Evolutionary conservation across 2,888 invertebrate genomes (phyloP), one percentile per base, ranked within the genome.

Genomic region (Suillia variegata): DNA sequence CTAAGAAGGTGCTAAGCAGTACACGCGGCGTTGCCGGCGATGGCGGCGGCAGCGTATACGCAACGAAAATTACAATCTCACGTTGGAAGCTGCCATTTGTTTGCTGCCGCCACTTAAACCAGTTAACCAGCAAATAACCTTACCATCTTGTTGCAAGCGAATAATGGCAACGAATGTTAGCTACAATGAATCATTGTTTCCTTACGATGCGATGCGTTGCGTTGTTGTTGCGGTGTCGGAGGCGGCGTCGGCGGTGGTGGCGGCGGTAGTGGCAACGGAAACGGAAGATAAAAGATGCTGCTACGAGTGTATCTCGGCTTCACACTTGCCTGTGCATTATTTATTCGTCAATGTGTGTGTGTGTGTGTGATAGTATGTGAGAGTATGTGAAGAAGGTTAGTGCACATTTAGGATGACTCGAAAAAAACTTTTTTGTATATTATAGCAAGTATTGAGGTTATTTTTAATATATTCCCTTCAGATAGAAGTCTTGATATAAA

Each of bases 351-450:
- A 26, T 26, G 10, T 48, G 38, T 15, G 54, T 50, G 55, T 61
- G 62, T 56, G 63, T 62, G 62, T 64, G 56, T 62, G 60, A 54
- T 54, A 62, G 63, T 13, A 13, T n/a, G 38, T 26, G 26, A 6
- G 26, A 6, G 5, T 26, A 10, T 26, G 26, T 10, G 5, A 26
- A 26, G 26, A 5, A 10, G 5, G 26, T n/a, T n/a, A n/a, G n/a
- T n/a, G n/a, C n/a, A n/a, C n/a, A n/a, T n/a, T n/a, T n/a, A n/a
- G n/a, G n/a, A n/a, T n/a, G n/a, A n/a, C n/a, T n/a, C n/a, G n/a
- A n/a, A n/a, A n/a, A n/a, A n/a, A n/a, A n/a, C n/a, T n/a, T n/a
- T n/a, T n/a, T n/a, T n/a, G n/a, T n/a, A n/a, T n/a, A n/a, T n/a
- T n/a, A n/a, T n/a, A n/a, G n/a, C n/a, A n/a, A n/a, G n/a, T n/a